These are phyloP conservation scores for Drosophila borborema DNA, from an alignment of 2,888 invertebrate genomes.

Conservation along the genomic window DNA sequence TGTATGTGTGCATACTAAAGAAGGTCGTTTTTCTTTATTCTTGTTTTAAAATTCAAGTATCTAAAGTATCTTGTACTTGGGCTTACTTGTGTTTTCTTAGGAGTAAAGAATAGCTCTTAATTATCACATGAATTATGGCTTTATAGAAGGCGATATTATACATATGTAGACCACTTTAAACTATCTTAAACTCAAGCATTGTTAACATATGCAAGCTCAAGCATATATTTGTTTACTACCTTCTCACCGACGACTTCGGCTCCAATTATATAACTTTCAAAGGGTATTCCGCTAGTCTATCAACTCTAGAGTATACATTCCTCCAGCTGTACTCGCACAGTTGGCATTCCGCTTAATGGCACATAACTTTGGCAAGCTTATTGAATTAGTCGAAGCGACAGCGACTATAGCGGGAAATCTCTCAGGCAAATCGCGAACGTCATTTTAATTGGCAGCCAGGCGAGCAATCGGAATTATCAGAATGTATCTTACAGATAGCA, in stretches of 20 bases:
- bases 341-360: slow-evolving; percentile 32
- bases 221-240: not conserved
- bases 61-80: not conserved
- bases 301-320: not conserved
- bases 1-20: slow-evolving; percentile 1
- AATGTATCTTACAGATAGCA: slow-evolving; percentile 53
- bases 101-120: not conserved
- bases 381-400: slow-evolving; percentile 58
- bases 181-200: not conserved
- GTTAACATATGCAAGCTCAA: too few species aligned
- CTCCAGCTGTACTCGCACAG: slow-evolving; percentile 7
- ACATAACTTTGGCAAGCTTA: slow-evolving; percentile 55
- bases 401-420: slow-evolving; percentile 27
- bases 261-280: not conserved
- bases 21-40: not conserved
- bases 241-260: not conserved
- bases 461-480: slow-evolving; percentile 55
- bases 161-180: too few species aligned
- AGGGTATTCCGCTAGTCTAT: not conserved
- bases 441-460: slow-evolving; percentile 72
- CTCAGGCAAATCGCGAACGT: slow-evolving; percentile 54
- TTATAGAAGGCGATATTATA: not conserved
- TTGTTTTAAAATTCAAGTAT: not conserved
- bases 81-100: not conserved
- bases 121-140: not conserved